phyloP scores from a whole-genome alignment of 2,113 vertebrate species.

The Paramormyrops kingsleyae region DNA sequence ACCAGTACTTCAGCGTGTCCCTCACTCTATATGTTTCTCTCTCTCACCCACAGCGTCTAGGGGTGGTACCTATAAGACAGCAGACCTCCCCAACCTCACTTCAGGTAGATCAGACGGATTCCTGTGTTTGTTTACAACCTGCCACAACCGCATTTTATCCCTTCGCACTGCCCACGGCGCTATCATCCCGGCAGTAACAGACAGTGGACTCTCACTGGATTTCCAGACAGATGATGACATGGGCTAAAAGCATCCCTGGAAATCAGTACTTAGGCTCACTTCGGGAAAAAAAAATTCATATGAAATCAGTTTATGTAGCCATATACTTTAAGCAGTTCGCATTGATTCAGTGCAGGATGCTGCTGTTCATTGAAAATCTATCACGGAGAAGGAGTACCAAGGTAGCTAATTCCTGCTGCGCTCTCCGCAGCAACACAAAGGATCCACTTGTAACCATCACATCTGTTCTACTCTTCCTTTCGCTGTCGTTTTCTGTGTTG shows the following conservation, averaged over 20 bases:
- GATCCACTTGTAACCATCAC: slow-evolving; percentile 19
- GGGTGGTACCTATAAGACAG: slow-evolving; percentile 33
- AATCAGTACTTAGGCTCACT: background rate
- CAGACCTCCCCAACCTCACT: slow-evolving; percentile 36
- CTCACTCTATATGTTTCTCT: slow-evolving; percentile 21
- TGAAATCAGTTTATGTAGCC: background rate
- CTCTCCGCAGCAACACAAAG: slow-evolving; percentile 38
- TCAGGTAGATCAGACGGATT: slow-evolving; percentile 26
- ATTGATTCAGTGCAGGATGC: background rate
- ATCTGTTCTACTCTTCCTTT: slow-evolving; percentile 25
- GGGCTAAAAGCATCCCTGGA: background rate
- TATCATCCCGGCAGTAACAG: slow-evolving; percentile 6
- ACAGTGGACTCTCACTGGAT: background rate
- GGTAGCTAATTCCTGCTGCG: slow-evolving; percentile 41
- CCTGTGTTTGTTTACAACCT: slow-evolving; percentile 58
- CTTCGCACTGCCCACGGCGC: background rate
- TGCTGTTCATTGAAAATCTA: slow-evolving; percentile 17
- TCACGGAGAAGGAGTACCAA: slow-evolving; percentile 32
- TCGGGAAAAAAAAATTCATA: background rate
- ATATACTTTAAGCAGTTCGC: background rate
- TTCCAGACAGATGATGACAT: background rate
- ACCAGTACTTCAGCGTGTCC: background rate
- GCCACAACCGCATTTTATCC: slow-evolving; percentile 45
- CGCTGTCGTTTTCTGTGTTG: slow-evolving; percentile 33
- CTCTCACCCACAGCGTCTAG: slow-evolving; percentile 30